phyloP scores from a whole-genome alignment of 1,140 invertebrate species.

The Stegodyphus dumicola region DNA sequence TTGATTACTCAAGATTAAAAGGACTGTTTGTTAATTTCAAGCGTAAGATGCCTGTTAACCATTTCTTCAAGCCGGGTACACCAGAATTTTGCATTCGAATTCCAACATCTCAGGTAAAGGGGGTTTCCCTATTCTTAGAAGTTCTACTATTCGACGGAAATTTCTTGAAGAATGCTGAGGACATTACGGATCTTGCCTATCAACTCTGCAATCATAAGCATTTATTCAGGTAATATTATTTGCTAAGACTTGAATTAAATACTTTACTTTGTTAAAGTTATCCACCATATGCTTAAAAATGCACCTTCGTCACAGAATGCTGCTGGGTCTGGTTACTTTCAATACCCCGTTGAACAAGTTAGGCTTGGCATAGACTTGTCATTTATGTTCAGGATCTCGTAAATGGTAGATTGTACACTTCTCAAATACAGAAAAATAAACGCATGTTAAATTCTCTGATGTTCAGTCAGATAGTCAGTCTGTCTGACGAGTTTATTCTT shows the following conservation, averaged over 20 bases:
- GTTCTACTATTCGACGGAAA: slow-evolving; percentile 20
- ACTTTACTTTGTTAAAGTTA: not conserved
- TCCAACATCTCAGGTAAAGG: slow-evolving; percentile 34
- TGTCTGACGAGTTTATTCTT: too few species aligned
- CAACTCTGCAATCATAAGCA: not conserved
- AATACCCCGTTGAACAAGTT: too few species aligned
- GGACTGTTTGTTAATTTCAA: slow-evolving; percentile 27
- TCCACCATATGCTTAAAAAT: not conserved
- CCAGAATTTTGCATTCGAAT: slow-evolving; percentile 26
- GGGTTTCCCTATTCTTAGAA: slow-evolving; percentile 32
- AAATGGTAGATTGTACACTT: too few species aligned
- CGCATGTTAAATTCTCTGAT: too few species aligned
- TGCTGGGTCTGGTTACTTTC: too few species aligned
- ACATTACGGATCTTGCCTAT: slow-evolving; percentile 30
- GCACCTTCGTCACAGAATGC: too few species aligned
- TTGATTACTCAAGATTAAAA: slow-evolving; percentile 38
- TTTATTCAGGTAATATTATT: not conserved
- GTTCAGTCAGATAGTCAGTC: too few species aligned
- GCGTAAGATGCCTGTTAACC: slow-evolving; percentile 9
- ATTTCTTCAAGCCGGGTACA: slow-evolving; percentile 25
- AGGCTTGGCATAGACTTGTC: too few species aligned
- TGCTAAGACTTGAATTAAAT: not conserved
- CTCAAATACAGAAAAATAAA: too few species aligned
- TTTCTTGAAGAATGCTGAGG: slow-evolving; percentile 14
- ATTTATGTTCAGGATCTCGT: too few species aligned